Percentiles rank a stretch among this genome's conserved stretches.
Evolutionary conservation across 2,888 invertebrate genomes (phyloP).

Genomic region (Drosophila cracens): DNA sequence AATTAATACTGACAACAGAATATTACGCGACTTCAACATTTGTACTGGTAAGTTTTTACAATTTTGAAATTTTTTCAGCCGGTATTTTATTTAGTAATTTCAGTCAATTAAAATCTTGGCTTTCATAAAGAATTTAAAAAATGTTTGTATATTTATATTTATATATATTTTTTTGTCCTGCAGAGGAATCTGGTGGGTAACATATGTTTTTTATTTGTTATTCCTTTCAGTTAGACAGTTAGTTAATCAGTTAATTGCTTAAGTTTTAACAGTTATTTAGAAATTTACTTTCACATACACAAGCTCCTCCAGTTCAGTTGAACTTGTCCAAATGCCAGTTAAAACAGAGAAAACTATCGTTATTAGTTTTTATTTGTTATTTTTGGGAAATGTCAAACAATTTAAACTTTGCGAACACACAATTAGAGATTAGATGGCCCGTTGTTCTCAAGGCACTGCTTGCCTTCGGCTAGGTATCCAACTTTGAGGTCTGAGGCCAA

Average conservation of each 20-base stretch:
- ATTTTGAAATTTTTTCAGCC: conserved; percentile 25
- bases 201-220: neutral
- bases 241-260: neutral
- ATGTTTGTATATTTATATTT: neutral
- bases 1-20: neutral
- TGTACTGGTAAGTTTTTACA: conserved; percentile 9
- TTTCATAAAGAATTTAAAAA: neutral
- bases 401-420: conserved; percentile 41
- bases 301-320: neutral
- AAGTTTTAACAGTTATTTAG: neutral
- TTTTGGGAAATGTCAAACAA: conserved; percentile 33
- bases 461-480: conserved; percentile 1
- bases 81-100: conserved; percentile 43
- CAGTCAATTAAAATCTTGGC: conserved; percentile 1
- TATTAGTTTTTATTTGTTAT: neutral
- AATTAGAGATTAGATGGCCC: conserved; percentile 32
- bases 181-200: neutral
- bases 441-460: conserved; percentile 8
- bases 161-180: neutral
- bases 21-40: neutral
- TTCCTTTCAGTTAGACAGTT: neutral
- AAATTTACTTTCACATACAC: conserved; percentile 17
- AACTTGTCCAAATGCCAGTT: neutral
- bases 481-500: conserved; percentile 40
- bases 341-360: neutral